A percentile compares a stretch with the other conserved stretches of the same genome.
Conservation (phyloP, 2,113 vertebrate species). For the Sardina pilchardus region DNA sequence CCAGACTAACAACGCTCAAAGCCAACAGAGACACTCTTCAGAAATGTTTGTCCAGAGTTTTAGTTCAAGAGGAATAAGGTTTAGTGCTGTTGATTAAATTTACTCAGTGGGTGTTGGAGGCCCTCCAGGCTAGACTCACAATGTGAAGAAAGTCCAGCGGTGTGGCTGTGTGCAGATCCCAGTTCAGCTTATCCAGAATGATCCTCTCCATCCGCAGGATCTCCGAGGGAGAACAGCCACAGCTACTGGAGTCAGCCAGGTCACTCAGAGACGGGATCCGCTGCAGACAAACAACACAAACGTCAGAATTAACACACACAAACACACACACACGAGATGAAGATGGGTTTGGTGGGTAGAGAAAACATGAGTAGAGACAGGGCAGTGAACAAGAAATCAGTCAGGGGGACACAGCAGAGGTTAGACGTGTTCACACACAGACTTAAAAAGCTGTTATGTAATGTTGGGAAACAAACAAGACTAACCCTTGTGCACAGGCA, state of each 20-base stretch:
- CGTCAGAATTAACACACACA: conserved; percentile 31
- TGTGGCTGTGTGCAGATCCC: conserved; percentile 93
- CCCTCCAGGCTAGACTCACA: conserved; percentile 67
- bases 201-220: conserved; percentile 97
- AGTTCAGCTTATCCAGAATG: conserved; percentile 94
- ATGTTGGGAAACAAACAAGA: not conserved
- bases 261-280: conserved; percentile 87
- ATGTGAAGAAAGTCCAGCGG: conserved; percentile 97
- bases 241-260: conserved; percentile 85
- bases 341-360: not conserved
- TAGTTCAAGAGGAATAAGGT: not conserved
- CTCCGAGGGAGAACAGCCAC: conserved; percentile 93
- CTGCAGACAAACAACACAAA: conserved; percentile 60
- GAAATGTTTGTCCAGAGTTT: not conserved
- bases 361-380: too few relatives aligned
- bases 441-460: not conserved
- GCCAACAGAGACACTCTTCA: not conserved
- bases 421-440: not conserved
- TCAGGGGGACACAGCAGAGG: not conserved
- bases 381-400: not conserved
- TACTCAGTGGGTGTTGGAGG: not conserved
- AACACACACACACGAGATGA: not conserved
- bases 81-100: not conserved
- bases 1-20: not conserved
- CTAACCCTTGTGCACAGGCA: not conserved